Evolutionary conservation across 2,113 vertebrate species (phyloP).

Genomic region (Pica pica): DNA sequence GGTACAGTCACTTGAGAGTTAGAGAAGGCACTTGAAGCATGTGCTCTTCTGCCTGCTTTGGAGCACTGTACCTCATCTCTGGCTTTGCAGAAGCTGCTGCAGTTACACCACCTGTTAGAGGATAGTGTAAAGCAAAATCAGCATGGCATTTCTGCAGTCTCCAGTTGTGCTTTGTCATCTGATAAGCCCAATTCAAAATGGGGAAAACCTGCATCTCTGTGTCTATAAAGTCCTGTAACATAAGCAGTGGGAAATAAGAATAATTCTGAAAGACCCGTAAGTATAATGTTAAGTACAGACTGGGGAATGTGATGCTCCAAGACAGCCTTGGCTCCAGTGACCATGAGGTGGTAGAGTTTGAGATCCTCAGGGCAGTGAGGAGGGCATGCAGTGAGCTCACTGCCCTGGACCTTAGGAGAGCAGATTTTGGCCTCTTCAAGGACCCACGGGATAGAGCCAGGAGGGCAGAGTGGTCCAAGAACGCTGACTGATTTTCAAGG

Average conservation of each 20-base stretch:
- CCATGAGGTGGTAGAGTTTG: background rate
- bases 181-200: background rate
- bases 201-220: background rate
- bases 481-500: background rate
- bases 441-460: background rate
- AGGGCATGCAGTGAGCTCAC: background rate
- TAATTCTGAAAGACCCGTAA: background rate
- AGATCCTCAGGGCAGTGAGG: background rate
- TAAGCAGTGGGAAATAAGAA: background rate
- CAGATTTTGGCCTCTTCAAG: background rate
- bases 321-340: background rate
- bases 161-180: background rate
- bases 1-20: background rate
- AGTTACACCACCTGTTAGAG: too few relatives aligned
- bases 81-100: background rate
- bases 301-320: background rate
- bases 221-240: background rate
- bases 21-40: background rate
- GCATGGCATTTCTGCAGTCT: background rate
- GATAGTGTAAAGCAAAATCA: background rate
- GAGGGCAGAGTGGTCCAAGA: background rate
- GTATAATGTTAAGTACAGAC: background rate
- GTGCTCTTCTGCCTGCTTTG: background rate
- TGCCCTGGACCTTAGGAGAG: background rate
- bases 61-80: accelerated